Evolutionary conservation across 2,113 vertebrate species (phyloP).

Genomic region (Alethe castanea): DNA sequence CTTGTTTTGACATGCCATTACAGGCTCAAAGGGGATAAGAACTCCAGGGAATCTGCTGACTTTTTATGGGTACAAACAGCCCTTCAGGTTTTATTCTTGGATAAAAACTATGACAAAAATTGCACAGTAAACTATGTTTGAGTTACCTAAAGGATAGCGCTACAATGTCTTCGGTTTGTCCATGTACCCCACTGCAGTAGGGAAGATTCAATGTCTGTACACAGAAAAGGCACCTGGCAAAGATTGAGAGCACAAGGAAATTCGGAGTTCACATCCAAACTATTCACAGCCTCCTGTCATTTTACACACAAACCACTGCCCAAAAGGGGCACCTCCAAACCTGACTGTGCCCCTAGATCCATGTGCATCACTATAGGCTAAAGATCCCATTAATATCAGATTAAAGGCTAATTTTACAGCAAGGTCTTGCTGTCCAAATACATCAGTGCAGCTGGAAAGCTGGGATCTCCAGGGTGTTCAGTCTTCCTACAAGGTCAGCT

Average conservation of each 20-base stretch:
- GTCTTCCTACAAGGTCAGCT: not conserved
- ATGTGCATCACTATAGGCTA: not conserved
- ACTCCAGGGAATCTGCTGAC: constrained; percentile 5
- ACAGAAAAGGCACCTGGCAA: constrained; percentile 45
- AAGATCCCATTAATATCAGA: constrained; percentile 18
- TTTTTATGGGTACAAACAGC: constrained; percentile 17
- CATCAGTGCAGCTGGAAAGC: constrained; percentile 35
- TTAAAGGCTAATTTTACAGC: constrained; percentile 41
- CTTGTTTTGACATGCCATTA: constrained; percentile 35
- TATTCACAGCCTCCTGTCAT: not conserved
- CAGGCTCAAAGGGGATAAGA: not conserved
- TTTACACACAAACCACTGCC: not conserved
- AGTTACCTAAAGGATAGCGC: not conserved
- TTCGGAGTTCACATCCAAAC: not conserved
- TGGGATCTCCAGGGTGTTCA: not conserved
- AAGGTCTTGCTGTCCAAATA: constrained; percentile 2
- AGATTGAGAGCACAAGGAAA: not conserved
- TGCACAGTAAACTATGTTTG: not conserved
- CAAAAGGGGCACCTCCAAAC: not conserved
- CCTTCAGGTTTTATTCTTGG: constrained; percentile 27
- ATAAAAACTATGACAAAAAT: not conserved
- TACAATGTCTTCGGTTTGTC: not conserved
- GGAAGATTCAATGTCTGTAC: not conserved
- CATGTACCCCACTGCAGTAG: not conserved
- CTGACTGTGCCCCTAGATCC: not conserved